phyloP scores from a whole-genome alignment of 2,888 invertebrate species.

The Himalopsyche kuldschensis region DNA sequence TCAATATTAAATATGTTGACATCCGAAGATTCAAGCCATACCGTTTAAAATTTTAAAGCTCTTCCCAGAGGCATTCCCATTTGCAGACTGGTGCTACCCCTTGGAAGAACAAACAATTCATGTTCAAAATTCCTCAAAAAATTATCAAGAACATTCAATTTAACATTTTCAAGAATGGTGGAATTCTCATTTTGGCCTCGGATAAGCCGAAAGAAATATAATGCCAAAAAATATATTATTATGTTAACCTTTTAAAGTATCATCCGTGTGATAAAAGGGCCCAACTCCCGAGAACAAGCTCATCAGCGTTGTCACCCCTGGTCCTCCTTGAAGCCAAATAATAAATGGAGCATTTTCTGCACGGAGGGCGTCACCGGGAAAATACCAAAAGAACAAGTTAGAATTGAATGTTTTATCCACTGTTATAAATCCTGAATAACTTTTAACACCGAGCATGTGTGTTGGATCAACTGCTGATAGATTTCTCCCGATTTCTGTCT shows the following conservation, averaged over 20 bases:
- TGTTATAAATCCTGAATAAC: slow-evolving; percentile 57
- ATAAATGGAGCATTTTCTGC: slow-evolving; percentile 59
- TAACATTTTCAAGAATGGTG: no score
- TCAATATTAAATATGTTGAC: no score
- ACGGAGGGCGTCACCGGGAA: slow-evolving; percentile 65
- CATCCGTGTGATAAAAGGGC: slow-evolving; percentile 55
- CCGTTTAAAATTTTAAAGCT: no score
- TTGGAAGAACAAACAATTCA: no score
- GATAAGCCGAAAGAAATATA: no score
- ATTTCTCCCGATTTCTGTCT: neutral
- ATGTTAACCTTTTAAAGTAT: slow-evolving; percentile 18
- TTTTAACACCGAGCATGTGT: slow-evolving; percentile 53
- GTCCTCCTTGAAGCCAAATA: slow-evolving; percentile 64
- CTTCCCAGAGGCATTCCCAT: no score
- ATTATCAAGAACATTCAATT: no score
- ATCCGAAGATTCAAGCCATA: no score
- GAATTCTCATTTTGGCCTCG: no score
- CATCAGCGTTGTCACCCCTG: slow-evolving; percentile 61
- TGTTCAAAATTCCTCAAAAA: no score
- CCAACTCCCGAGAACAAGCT: slow-evolving; percentile 67
- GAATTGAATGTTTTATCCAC: slow-evolving; percentile 77
- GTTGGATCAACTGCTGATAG: neutral
- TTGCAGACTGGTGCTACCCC: no score
- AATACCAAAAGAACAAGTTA: slow-evolving; percentile 86
- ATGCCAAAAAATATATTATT: no score